Evolutionary conservation across 2,888 invertebrate genomes (phyloP).

Genomic region (Galerucella nymphaeae): DNA sequence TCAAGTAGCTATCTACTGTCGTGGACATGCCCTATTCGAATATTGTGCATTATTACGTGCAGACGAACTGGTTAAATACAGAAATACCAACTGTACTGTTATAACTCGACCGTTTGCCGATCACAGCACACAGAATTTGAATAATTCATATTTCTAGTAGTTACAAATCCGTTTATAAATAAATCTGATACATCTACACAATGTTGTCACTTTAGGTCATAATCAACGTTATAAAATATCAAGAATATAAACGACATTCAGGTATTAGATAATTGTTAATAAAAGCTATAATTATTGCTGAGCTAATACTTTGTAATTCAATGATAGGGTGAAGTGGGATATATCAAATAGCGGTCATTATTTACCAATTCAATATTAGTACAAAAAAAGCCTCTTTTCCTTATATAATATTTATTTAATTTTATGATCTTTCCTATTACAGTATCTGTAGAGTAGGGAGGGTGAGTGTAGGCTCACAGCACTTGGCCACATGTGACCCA

Average conservation of each 20-base stretch:
- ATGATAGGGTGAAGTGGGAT: no score
- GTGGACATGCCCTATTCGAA: no score
- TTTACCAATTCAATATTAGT: no score
- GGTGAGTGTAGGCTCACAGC: no score
- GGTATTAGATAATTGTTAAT: conserved; percentile 16
- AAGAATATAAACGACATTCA: conserved; percentile 32
- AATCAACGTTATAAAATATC: conserved; percentile 34
- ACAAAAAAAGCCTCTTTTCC: no score
- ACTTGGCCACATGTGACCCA: no score
- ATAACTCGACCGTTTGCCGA: conserved; percentile 25
- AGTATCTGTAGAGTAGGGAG: no score
- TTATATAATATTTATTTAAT: no score
- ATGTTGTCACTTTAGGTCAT: conserved; percentile 38
- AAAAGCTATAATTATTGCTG: not conserved
- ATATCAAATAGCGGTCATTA: no score
- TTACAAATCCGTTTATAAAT: conserved; percentile 42
- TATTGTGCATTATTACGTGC: not conserved
- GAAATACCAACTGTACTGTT: conserved; percentile 23
- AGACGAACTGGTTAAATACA: conserved; percentile 16
- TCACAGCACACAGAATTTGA: conserved; percentile 32
- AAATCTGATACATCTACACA: conserved; percentile 38
- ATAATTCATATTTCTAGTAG: conserved; percentile 37
- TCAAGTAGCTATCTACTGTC: no score
- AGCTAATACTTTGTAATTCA: no score
- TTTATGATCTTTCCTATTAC: no score